Conservation (phyloP, 2,797 vertebrate species). For the Coilia nasus region DNA sequence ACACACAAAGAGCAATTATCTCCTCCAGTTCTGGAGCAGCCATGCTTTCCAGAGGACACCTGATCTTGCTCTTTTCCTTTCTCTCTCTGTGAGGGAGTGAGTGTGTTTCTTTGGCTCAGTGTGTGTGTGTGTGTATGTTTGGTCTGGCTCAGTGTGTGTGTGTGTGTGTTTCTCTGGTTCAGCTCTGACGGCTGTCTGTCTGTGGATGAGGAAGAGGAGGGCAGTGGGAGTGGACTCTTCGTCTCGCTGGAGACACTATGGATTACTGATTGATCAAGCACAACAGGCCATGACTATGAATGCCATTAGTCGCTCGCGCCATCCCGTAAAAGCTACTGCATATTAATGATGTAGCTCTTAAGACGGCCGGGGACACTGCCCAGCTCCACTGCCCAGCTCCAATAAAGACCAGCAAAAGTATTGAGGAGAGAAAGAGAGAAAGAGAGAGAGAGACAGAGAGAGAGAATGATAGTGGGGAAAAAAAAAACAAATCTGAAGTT, state of each 20-base stretch:
- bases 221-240: slow-evolving; percentile 17
- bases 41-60: not conserved
- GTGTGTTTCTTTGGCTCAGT: not conserved
- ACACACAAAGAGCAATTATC: slow-evolving; percentile 1
- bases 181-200: slow-evolving; percentile 37
- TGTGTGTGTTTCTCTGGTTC: not conserved
- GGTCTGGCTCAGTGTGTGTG: not conserved
- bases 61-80: not conserved
- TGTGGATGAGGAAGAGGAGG: no score
- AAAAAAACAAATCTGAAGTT: slow-evolving; percentile 77
- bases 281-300: slow-evolving; percentile 84
- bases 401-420: no score
- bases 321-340: slow-evolving; percentile 76
- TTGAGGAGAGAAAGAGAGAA: no score
- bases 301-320: slow-evolving; percentile 83
- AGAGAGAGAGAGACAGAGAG: slow-evolving; percentile 34
- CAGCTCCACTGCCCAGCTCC: no score
- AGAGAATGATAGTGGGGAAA: slow-evolving; percentile 66
- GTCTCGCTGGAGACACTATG: slow-evolving; percentile 68
- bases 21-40: not conserved
- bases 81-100: not conserved
- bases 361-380: slow-evolving; percentile 30
- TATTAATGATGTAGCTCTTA: slow-evolving; percentile 65
- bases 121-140: no score
- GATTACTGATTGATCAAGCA: slow-evolving; percentile 85